A percentile compares a stretch with the other conserved stretches of the same genome.
Evolutionary conservation across 2,113 vertebrate genomes (phyloP).

Genomic region (Pipa parva): DNA sequence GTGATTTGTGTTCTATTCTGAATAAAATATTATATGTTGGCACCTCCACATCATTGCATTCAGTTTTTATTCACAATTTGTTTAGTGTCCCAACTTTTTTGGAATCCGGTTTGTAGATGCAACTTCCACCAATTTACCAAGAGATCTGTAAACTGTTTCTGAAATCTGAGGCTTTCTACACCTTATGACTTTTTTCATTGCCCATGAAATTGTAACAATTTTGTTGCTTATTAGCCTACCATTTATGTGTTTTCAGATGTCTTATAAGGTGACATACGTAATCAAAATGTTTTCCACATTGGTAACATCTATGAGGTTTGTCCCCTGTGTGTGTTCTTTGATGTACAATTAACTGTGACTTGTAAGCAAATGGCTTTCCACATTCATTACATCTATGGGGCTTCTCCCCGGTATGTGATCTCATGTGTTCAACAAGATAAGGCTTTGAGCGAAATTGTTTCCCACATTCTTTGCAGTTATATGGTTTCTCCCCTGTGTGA

Average conservation of each 20-base stretch:
- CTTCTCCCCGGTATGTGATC: conserved; percentile 7
- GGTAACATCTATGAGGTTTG: conserved; percentile 31
- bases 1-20: too few relatives aligned
- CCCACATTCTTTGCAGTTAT: conserved; percentile 30
- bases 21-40: too few relatives aligned
- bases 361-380: conserved; percentile 8
- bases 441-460: conserved; percentile 23
- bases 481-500: conserved; percentile 36
- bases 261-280: neutral
- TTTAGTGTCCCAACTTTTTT: too few relatives aligned
- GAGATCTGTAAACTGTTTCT: too few relatives aligned
- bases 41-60: too few relatives aligned
- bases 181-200: too few relatives aligned
- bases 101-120: too few relatives aligned
- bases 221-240: too few relatives aligned
- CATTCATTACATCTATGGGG: neutral
- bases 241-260: neutral
- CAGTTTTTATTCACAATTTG: too few relatives aligned
- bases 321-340: conserved; percentile 44
- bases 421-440: conserved; percentile 1
- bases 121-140: too few relatives aligned
- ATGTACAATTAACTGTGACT: conserved; percentile 34
- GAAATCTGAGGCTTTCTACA: too few relatives aligned
- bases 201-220: too few relatives aligned
- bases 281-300: neutral